Base-by-base conservation (phyloP, 2,797 vertebrate species). In the Sebastolobus altivelis region DNA sequence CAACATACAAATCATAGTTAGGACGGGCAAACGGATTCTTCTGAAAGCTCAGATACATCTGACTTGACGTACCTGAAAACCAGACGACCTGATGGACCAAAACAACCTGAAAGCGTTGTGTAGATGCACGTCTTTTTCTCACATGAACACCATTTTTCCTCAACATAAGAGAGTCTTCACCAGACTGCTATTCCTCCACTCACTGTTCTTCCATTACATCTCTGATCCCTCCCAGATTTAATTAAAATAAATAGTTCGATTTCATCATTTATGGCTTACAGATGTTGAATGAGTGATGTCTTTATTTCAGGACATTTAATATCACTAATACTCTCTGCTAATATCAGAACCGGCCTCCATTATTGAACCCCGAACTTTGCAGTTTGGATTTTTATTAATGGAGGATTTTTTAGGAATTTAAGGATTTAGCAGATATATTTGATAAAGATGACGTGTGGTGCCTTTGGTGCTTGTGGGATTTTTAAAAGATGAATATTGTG, bases 271-370 rank as follows among this genome's bases (percentile, higher is more conserved):
- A 3, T 10, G 33, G 12, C 35, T 63, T 16, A 4, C 14, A 35
- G 49, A 63, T 35, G 27, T 49, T 31, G 56, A 69, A 2, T 20
- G 22, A 56, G 46, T 29, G 31, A 16, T 4, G 4, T 35, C 43
- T 58, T 40, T 22, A 56, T 43, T 65, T 71, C 20, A 56, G 60
- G 25, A 33, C 37, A 22, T 78, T 55, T 70, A 77, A 70, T 77
- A 18, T 56, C 59, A 63, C 13, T 67, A 67, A 75, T 33, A 20
- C 29, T 29, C 52, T 62, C 22, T 37, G n/a, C 67, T 43, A 25
- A 63, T 71, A 65, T 65, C 37, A 27, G 14, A 33, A 12, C 14
- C 37, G 8, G 49, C 66, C 59, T 40, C 10, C 7, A 1, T 71
- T 58, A 65, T 29, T 72, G 8, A 59, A 35, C 35, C 67, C 25